Evolutionary conservation across 2,113 vertebrate species (phyloP), one percentile per base, ranked within the genome.

Genomic region (Larimichthys crocea): DNA sequence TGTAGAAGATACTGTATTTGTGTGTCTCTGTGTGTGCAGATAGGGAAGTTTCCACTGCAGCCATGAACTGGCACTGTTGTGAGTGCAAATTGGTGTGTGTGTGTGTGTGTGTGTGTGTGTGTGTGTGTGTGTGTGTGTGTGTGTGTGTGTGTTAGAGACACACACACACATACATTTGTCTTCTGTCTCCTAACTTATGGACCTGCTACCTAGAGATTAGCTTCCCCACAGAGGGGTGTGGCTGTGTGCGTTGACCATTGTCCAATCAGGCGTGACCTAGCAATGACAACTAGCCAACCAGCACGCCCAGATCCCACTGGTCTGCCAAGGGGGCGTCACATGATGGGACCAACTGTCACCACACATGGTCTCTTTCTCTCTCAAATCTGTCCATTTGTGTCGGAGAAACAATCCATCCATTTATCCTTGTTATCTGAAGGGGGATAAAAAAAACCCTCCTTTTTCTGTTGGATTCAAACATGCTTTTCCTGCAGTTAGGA

Each of bases 271-370:
- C 77, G n/a, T 90, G 89, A 88, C 86, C 82, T 53, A 44, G 78
- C 79, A 49, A 44, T 67, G 85, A 84, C 88, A 92, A 80, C 35
- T 77, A 75, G 88, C 90, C 91, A 91, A 87, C 82, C 88, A 89
- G 76, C 84, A 86, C 73, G 67, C 85, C 90, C 83, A 88, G 86
- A 87, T 83, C 85, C 75, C 57, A 62, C 78, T 53, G 62, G 65
- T 78, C 86, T 89, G 89, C 91, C 90, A 91, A 87, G 29, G 65
- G 84, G 74, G 85, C 64, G 44, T 91, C 92, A 90, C 90, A 90
- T 90, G 91, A 91, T 70, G 79, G 73, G 85, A 91, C 90, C 92
- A 94, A 94, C 93, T 94, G 93, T 92, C 92, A 89, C 83, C 89
- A 86, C 93, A 94, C 91, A 92, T 90, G 92, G 81, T 89, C 88